Conservation (phyloP, 2,888 invertebrate species). For the Resseliella maxima region DNA sequence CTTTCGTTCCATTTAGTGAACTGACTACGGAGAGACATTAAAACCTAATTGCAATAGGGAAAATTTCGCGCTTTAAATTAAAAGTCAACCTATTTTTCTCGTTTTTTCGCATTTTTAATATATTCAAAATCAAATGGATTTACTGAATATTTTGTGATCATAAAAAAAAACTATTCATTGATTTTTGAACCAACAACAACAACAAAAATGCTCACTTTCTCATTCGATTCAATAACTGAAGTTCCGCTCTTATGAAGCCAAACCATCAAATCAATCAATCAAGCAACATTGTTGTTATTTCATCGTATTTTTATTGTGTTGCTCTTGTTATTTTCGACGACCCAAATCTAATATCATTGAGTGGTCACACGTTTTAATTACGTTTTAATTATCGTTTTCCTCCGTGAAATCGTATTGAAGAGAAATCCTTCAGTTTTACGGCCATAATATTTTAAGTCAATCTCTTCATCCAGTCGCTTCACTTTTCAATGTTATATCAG, state of each 20-base stretch:
- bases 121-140: no score
- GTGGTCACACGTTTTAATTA: constrained; percentile 34
- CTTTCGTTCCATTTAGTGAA: no score
- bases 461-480: not conserved
- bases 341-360: not conserved
- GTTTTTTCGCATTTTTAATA: no score
- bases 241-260: not conserved
- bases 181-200: not conserved
- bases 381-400: constrained; percentile 1
- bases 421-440: not conserved
- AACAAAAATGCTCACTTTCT: not conserved
- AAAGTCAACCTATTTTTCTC: no score
- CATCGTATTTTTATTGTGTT: not conserved
- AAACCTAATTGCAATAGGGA: no score
- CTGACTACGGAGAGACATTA: no score
- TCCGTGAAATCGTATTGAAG: not conserved
- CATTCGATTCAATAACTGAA: not conserved
- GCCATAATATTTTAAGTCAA: no score
- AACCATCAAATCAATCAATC: not conserved
- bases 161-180: not conserved
- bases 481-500: not conserved
- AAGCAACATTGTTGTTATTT: not conserved
- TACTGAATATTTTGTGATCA: no score
- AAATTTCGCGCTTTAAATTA: no score
- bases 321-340: not conserved